Base-by-base conservation (phyloP, 2,797 vertebrate genomes). In the Rousettus madagascariensis region DNA sequence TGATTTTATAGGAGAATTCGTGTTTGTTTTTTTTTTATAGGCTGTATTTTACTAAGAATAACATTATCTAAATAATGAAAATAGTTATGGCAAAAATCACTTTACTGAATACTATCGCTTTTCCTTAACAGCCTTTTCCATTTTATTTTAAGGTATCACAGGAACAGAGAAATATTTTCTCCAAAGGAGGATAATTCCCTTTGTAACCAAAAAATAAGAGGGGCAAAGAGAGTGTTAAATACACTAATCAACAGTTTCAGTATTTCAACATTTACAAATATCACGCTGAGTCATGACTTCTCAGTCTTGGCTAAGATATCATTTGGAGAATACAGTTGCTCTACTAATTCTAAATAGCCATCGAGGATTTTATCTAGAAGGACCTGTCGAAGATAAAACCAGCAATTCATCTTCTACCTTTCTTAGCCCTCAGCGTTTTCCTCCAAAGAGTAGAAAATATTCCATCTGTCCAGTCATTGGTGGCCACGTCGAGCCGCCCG, bases 381-480 rank as follows among this genome's bases (percentile, higher is more conserved):
- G 22, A 17, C 2, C 3, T 12, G 26, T 59, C 49, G 72, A 68
- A 94, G 86, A 86, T 85, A 72, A 88, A 38, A 30, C 57, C 79
- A 82, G 4, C 7, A 2, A 12, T 87, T 94, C 36, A 68, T 86
- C 22, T 72, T 80, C 30, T 97, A 98, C 98, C 99, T 99, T 99
- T 99, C 97, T 99, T 99, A 84, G 99, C 98, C 97, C 98, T 99
- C 94, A 99, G 97, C 17, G 99, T 99, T 98, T 99, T 99, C 95
- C 99, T 99, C 99, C 99, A 99, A 46, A 99, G 99, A 0, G 99
- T 98, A 46, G 99, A 99, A 98, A 99, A 99, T 96, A 99, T 99
- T 74, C 99, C 99, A 88, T 99, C 99, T 0, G 99, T 99, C 99
- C 99, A 99, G 96, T 99, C 99, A 26, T 99, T 99, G 8, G 99